These are phyloP conservation scores for Melanaphis sacchari DNA, from an alignment of 1,140 invertebrate genomes.

Conservation along the genomic window DNA sequence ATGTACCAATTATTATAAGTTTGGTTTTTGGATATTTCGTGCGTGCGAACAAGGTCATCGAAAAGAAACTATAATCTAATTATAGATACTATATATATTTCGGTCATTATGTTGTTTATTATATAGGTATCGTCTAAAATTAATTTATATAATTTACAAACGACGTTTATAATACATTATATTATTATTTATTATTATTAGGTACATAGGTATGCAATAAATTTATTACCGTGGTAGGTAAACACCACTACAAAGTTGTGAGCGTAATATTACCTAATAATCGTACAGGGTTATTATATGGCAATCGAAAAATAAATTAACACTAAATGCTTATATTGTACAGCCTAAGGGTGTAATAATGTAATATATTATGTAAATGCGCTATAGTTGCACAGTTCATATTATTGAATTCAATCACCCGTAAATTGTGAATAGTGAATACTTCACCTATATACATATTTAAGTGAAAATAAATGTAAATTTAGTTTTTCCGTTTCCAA, in stretches of 20 bases:
- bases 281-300: neutral
- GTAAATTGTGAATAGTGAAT: neutral
- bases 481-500: neutral
- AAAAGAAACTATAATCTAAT: neutral
- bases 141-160: neutral
- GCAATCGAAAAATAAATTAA: neutral
- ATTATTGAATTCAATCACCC: neutral
- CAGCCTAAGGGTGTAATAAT: neutral
- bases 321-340: neutral
- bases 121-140: neutral
- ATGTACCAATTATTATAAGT: neutral
- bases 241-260: neutral
- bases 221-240: neutral
- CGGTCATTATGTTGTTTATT: neutral
- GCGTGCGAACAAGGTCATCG: neutral
- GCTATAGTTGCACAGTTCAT: neutral
- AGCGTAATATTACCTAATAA: neutral
- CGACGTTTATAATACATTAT: neutral
- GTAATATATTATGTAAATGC: neutral
- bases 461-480: slow-evolving; percentile 11
- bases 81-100: neutral
- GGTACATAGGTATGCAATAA: neutral
- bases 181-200: neutral
- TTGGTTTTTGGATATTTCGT: neutral
- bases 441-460: neutral